phyloP scores from a whole-genome alignment of 2,797 vertebrate species.

The Odontamblyopus lacepedii region DNA sequence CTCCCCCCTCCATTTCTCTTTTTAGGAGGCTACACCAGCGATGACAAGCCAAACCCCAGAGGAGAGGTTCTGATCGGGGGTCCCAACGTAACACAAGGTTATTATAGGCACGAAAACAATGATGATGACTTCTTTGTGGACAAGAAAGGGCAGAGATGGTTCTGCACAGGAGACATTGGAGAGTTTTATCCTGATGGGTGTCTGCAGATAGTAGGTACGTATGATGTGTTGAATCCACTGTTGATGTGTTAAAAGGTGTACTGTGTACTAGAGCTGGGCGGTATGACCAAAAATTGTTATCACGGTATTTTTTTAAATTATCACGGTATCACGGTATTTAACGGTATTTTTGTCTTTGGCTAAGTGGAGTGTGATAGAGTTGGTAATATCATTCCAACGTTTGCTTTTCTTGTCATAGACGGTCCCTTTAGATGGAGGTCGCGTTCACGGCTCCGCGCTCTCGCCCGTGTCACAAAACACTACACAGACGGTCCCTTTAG shows the following conservation, averaged over 20 bases:
- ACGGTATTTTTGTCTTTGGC: no score
- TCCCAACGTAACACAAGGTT: constrained; percentile 94
- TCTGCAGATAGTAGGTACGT: constrained; percentile 92
- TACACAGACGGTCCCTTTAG: no score
- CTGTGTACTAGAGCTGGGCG: no score
- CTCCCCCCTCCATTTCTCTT: not conserved
- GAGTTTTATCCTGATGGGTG: constrained; percentile 93
- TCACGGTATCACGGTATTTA: no score
- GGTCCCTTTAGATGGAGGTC: no score
- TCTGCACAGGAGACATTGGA: constrained; percentile 95
- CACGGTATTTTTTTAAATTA: no score
- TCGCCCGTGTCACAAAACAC: no score
- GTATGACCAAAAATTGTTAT: no score
- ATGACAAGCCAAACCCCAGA: constrained; percentile 90
- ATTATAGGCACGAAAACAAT: constrained; percentile 85
- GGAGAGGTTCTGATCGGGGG: constrained; percentile 95
- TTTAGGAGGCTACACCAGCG: constrained; percentile 90
- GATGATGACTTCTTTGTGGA: constrained; percentile 87
- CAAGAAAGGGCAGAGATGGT: constrained; percentile 91
- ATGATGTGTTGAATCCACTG: constrained; percentile 34
- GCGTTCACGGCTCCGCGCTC: no score
- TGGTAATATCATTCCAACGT: no score
- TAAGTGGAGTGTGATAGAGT: no score
- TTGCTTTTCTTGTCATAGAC: no score
- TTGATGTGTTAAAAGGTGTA: not conserved